Conservation (phyloP, 2,888 invertebrate species). For the Alviniconcha strummeri region DNA sequence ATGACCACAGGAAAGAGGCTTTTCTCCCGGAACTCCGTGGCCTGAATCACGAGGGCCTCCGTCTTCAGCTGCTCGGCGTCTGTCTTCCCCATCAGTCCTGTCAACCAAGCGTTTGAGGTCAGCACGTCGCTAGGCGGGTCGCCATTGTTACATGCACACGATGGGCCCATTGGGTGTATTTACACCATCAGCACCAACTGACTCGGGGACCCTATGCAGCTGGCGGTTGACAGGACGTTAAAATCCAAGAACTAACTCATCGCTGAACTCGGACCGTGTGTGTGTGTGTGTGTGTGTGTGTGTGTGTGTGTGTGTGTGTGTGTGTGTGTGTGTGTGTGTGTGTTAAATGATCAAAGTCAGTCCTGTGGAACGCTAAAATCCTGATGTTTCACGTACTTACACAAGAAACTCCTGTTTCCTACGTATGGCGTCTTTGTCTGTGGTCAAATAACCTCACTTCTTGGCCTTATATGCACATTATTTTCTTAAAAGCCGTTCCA, state of each 20-base stretch:
- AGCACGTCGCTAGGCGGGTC: too few species aligned
- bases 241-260: too few species aligned
- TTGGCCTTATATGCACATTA: too few species aligned
- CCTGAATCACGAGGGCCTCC: slow-evolving; percentile 15
- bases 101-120: too few species aligned
- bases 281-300: not conserved
- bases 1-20: not conserved
- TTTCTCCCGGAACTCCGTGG: slow-evolving; percentile 2
- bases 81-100: slow-evolving; percentile 26
- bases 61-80: slow-evolving; percentile 19
- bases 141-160: too few species aligned
- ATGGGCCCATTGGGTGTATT: too few species aligned
- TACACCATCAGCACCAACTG: too few species aligned
- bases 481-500: not conserved
- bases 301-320: slow-evolving; percentile 1
- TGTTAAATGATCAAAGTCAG: not conserved
- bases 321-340: not conserved
- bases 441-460: too few species aligned
- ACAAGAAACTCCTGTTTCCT: not conserved
- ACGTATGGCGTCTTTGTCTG: not conserved
- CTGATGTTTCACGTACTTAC: not conserved
- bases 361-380: too few species aligned
- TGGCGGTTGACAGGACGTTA: too few species aligned
- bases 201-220: too few species aligned
- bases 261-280: too few species aligned